Evolutionary conservation across 2,113 vertebrate species (phyloP).

Genomic region (Siniperca chuatsi): DNA sequence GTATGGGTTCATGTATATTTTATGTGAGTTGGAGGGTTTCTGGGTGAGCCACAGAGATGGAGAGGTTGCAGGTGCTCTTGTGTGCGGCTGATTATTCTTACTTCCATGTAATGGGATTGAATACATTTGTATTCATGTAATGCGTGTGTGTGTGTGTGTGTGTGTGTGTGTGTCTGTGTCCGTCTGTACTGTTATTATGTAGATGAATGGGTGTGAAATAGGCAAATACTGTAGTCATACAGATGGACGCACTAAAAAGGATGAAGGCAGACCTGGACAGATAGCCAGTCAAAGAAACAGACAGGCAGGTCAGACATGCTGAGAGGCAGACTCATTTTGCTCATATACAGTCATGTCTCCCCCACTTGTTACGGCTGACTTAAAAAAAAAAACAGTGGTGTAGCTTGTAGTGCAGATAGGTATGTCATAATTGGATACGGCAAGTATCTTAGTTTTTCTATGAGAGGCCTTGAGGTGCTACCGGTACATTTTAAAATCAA

Average conservation of each 20-base stretch:
- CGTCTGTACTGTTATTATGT: slow-evolving; percentile 39
- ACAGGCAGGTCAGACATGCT: not conserved
- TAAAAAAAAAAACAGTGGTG: not conserved
- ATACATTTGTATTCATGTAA: slow-evolving; percentile 60
- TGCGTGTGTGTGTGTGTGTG: not conserved
- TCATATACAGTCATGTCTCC: not conserved
- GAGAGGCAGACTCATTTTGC: not conserved
- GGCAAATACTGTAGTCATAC: slow-evolving; percentile 13
- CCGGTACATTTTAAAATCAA: slow-evolving; percentile 10
- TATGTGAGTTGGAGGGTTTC: slow-evolving; percentile 40
- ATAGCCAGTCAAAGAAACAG: slow-evolving; percentile 6
- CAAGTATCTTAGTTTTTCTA: not conserved
- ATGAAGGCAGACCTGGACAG: slow-evolving; percentile 7
- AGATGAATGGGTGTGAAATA: slow-evolving; percentile 43
- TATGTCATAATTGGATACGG: not conserved
- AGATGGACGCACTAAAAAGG: not conserved
- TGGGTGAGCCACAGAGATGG: slow-evolving; percentile 33
- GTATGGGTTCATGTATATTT: slow-evolving; percentile 58
- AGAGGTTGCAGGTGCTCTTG: slow-evolving; percentile 72
- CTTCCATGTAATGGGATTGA: slow-evolving; percentile 28
- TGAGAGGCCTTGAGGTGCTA: not conserved
- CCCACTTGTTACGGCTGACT: not conserved
- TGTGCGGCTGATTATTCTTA: slow-evolving; percentile 56
- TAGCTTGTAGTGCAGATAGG: not conserved
- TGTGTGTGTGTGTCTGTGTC: slow-evolving; percentile 33